Percentiles rank a stretch among this genome's conserved stretches.
Evolutionary conservation across 2,888 invertebrate genomes (phyloP).

Genomic region (Acrocera orbiculus): DNA sequence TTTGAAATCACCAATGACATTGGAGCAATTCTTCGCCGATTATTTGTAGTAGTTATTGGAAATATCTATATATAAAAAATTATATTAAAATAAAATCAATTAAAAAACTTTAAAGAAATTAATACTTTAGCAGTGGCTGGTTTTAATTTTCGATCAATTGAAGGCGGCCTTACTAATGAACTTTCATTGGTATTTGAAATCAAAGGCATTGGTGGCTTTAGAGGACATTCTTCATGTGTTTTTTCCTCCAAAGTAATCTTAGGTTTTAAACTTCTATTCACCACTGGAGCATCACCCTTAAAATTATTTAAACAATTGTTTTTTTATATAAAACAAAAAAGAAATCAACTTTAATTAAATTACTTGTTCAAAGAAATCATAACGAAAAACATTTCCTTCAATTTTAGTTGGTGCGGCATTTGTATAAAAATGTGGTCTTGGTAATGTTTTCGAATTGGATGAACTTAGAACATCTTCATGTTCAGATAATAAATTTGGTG

Average conservation of each 20-base stretch:
- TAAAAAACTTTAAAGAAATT: too few species aligned
- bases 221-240: slow-evolving; percentile 22
- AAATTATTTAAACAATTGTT: background rate
- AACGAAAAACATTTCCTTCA: slow-evolving; percentile 34
- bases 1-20: slow-evolving; percentile 23
- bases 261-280: slow-evolving; percentile 69
- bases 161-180: slow-evolving; percentile 31
- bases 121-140: slow-evolving; percentile 35
- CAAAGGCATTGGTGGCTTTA: slow-evolving; percentile 19
- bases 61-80: background rate
- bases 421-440: slow-evolving; percentile 33
- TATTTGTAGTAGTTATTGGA: slow-evolving; percentile 7
- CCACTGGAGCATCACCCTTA: slow-evolving; percentile 41
- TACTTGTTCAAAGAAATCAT: slow-evolving; percentile 32
- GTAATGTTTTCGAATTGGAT: slow-evolving; percentile 17
- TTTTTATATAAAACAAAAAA: background rate
- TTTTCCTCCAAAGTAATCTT: slow-evolving; percentile 24
- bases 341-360: background rate
- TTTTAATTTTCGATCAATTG: slow-evolving; percentile 44
- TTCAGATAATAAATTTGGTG: slow-evolving; percentile 25
- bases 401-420: slow-evolving; percentile 35
- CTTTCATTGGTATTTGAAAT: slow-evolving; percentile 10
- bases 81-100: background rate
- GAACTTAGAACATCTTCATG: slow-evolving; percentile 13
- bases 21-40: slow-evolving; percentile 23